Percentiles rank a stretch among this genome's conserved stretches.
Evolutionary conservation across 1,140 invertebrate species (phyloP).

Genomic region (Diploscapter pachys): DNA sequence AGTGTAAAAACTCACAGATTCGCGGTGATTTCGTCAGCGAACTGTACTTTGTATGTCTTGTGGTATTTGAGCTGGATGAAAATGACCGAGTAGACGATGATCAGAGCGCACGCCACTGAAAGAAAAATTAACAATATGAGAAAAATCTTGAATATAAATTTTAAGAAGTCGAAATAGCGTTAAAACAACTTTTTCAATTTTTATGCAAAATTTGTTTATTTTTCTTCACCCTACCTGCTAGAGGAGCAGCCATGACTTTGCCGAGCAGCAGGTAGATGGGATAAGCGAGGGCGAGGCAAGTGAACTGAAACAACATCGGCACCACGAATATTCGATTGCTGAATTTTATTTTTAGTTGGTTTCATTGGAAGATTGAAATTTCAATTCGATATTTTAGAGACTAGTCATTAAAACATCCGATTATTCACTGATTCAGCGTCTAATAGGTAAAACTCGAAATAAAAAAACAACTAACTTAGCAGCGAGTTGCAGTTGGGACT

Average conservation of each 20-base stretch:
- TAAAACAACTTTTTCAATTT: neutral
- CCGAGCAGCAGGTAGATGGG: neutral
- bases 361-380: neutral
- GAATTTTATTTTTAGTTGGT: neutral
- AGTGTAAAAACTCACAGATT: too few relatives aligned
- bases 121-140: neutral
- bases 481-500: slow-evolving; percentile 26
- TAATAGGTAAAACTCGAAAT: slow-evolving; percentile 20
- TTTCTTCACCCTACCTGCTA: slow-evolving; percentile 7
- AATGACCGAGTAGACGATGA: slow-evolving; percentile 8
- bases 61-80: slow-evolving; percentile 1
- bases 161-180: neutral
- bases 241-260: too few relatives aligned
- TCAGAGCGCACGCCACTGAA: neutral
- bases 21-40: too few relatives aligned
- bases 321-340: neutral
- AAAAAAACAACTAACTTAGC: slow-evolving; percentile 22
- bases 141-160: slow-evolving; percentile 3
- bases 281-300: slow-evolving; percentile 14
- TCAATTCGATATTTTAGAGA: neutral
- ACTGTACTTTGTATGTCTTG: neutral
- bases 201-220: neutral
- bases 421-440: neutral
- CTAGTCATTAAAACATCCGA: slow-evolving; percentile 10
- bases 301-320: slow-evolving; percentile 11